A percentile compares a stretch with the other conserved stretches of the same genome.
These are phyloP conservation scores for Calameuta filiformis DNA, from an alignment of 2,888 invertebrate species.

Conservation along the genomic window DNA sequence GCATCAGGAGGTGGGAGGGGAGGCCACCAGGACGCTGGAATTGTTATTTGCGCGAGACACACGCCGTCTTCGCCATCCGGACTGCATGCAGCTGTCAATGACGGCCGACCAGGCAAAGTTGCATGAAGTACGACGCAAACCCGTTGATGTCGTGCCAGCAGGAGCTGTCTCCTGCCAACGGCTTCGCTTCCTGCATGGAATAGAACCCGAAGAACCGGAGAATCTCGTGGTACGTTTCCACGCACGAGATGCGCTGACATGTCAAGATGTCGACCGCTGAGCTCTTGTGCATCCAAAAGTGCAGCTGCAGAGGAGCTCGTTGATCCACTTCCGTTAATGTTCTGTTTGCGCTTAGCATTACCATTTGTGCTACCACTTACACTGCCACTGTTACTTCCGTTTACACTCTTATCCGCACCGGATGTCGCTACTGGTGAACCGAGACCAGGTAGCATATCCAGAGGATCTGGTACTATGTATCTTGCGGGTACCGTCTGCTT, in stretches of 20 bases:
- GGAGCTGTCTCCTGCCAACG: constrained; percentile 78
- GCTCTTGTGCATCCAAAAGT: constrained; percentile 70
- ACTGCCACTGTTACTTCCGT: background rate
- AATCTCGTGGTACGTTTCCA: constrained; percentile 85
- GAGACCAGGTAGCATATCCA: constrained; percentile 71
- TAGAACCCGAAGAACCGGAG: constrained; percentile 90
- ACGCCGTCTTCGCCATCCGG: constrained; percentile 94
- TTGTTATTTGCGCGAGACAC: constrained; percentile 85
- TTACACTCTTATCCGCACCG: constrained; percentile 10
- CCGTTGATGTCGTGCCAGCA: constrained; percentile 74
- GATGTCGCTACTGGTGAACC: constrained; percentile 39
- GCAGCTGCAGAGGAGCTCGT: constrained; percentile 49
- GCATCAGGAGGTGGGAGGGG: constrained; percentile 74
- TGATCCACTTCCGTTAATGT: background rate
- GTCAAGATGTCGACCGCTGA: constrained; percentile 83
- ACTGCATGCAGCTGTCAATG: constrained; percentile 89
- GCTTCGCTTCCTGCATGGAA: constrained; percentile 92
- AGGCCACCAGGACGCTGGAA: constrained; percentile 94
- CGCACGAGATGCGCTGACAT: constrained; percentile 96
- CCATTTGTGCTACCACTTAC: background rate
- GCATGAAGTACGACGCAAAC: constrained; percentile 87
- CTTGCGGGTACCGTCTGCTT: constrained; percentile 93
- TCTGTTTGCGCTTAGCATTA: background rate
- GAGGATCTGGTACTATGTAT: constrained; percentile 87
- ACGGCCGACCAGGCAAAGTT: constrained; percentile 70